Conservation (phyloP, 2,113 vertebrate genomes). For the Gobio gobio region DNA sequence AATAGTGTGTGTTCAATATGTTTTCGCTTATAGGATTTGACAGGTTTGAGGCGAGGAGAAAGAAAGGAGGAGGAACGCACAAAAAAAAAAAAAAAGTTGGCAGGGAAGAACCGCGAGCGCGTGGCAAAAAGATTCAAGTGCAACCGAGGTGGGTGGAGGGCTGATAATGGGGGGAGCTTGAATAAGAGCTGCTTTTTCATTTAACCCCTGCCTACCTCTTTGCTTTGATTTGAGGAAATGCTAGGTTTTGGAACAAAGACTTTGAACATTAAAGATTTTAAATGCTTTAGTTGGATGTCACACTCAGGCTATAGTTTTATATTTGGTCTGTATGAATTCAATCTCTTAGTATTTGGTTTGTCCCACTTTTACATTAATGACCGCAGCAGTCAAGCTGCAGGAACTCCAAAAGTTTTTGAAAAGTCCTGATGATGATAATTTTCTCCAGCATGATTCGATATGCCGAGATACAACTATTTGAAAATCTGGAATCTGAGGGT, state of each 20-base stretch:
- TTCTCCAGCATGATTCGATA: not conserved
- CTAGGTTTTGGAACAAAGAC: not conserved
- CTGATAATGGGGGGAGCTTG: slow-evolving; percentile 36
- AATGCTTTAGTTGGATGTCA: slow-evolving; percentile 1
- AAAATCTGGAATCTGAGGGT: no score
- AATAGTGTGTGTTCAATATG: slow-evolving; percentile 56
- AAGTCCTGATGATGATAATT: not conserved
- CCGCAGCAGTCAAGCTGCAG: not conserved
- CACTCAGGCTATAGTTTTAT: not conserved
- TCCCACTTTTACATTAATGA: not conserved
- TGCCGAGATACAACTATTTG: no score
- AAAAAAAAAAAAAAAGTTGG: slow-evolving; percentile 56
- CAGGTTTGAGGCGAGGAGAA: slow-evolving; percentile 51
- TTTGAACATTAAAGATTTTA: not conserved
- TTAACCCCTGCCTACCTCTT: slow-evolving; percentile 49
- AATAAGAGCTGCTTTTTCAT: slow-evolving; percentile 21
- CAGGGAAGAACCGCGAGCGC: slow-evolving; percentile 52
- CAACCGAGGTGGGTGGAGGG: slow-evolving; percentile 42
- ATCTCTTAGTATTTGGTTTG: not conserved
- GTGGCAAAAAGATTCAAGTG: slow-evolving; percentile 62
- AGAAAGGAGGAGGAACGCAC: slow-evolving; percentile 43
- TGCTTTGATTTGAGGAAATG: not conserved
- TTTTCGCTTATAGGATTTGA: slow-evolving; percentile 64
- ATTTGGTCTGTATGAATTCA: not conserved
- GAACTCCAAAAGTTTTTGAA: not conserved